Evolutionary conservation across 1,140 invertebrate species (phyloP).

Genomic region (Steinernema feltiae): DNA sequence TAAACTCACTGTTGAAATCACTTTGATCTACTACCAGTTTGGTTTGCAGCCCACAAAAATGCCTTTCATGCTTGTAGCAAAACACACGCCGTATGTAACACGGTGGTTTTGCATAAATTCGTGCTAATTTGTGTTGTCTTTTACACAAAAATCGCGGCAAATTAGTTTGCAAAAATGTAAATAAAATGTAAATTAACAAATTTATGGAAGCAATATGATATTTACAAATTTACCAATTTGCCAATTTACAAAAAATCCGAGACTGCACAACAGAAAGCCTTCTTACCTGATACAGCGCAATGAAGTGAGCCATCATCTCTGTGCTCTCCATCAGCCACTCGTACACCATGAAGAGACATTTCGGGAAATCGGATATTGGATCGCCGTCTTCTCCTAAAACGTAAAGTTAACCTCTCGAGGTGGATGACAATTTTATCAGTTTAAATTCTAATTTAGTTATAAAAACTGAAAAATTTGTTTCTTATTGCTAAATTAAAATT

Average conservation of each 20-base stretch:
- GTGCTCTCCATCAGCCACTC: constrained; percentile 52
- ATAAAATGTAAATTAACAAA: constrained; percentile 17
- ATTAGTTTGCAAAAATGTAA: neutral
- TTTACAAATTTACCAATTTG: too few relatives aligned
- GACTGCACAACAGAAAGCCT: neutral
- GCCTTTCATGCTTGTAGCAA: too few relatives aligned
- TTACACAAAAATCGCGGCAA: neutral
- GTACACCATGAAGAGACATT: constrained; percentile 46
- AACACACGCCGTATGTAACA: too few relatives aligned
- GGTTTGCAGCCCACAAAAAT: too few relatives aligned
- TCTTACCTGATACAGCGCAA: constrained; percentile 48
- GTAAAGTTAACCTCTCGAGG: too few relatives aligned
- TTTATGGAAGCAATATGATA: too few relatives aligned
- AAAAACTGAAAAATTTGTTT: constrained; percentile 2
- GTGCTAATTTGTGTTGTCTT: too few relatives aligned
- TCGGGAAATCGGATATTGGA: constrained; percentile 38
- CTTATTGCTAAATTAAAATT: neutral
- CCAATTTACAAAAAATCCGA: constrained; percentile 1
- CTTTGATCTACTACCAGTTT: too few relatives aligned
- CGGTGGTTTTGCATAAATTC: too few relatives aligned
- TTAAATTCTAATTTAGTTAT: too few relatives aligned
- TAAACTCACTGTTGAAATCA: too few relatives aligned
- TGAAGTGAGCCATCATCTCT: constrained; percentile 47
- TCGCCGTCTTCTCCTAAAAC: constrained; percentile 45
- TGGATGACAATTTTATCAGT: too few relatives aligned